These are phyloP conservation scores for Limosa lapponica DNA, from an alignment of 2,797 vertebrate species.

Conservation along the genomic window DNA sequence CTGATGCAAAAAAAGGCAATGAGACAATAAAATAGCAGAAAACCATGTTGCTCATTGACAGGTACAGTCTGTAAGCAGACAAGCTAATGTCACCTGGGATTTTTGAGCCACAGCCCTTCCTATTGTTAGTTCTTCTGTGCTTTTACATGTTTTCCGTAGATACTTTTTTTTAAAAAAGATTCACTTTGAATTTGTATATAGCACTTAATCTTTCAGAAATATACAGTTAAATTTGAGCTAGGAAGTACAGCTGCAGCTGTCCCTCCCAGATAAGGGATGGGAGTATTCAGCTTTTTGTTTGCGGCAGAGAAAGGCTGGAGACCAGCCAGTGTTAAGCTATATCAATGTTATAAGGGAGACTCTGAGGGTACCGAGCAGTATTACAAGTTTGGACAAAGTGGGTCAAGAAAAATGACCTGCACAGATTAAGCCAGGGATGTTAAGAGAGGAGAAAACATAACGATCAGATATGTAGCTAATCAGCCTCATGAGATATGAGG, in stretches of 20 bases:
- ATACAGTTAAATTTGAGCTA: slow-evolving; percentile 1
- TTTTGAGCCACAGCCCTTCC: not conserved
- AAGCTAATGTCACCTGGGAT: not conserved
- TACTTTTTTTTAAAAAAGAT: not conserved
- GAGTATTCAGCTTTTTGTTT: slow-evolving; percentile 31
- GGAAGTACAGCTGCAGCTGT: slow-evolving; percentile 22
- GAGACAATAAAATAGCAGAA: not conserved
- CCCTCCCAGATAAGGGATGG: slow-evolving; percentile 36
- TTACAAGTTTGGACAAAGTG: not conserved
- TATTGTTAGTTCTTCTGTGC: not conserved
- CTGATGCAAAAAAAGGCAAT: not conserved
- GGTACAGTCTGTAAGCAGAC: not conserved
- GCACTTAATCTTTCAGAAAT: slow-evolving; percentile 8
- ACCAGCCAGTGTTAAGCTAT: not conserved
- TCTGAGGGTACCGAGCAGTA: not conserved
- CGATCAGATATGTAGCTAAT: not conserved
- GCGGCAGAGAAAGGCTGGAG: not conserved
- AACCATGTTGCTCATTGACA: not conserved
- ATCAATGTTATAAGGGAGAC: not conserved
- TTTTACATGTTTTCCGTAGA: not conserved
- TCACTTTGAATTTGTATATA: slow-evolving; percentile 22
- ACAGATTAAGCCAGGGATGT: not conserved
- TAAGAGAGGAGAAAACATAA: not conserved
- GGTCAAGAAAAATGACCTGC: not conserved
- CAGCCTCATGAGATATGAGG: not conserved